phyloP scores from a whole-genome alignment of 1,140 invertebrate genomes.

The Nomia melanderi region DNA sequence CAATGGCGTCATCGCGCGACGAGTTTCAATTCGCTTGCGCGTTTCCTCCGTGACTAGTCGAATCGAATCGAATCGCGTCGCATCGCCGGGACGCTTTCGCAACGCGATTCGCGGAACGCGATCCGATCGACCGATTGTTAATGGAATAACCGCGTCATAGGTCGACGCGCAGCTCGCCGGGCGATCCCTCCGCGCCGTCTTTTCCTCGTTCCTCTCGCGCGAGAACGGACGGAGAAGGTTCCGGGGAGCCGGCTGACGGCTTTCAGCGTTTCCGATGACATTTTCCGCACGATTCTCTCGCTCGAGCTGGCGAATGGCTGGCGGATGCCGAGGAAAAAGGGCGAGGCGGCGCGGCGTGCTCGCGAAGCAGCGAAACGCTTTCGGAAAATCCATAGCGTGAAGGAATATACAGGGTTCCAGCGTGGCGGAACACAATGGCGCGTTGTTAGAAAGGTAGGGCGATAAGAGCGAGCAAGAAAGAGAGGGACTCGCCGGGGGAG shows the following conservation, averaged over 20 bases:
- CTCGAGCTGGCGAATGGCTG: conserved; percentile 37
- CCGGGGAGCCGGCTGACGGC: neutral
- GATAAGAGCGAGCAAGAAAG: conserved; percentile 62
- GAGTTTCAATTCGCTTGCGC: neutral
- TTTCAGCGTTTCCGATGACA: conserved; percentile 6
- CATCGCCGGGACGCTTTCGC: neutral
- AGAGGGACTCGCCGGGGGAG: conserved; percentile 49
- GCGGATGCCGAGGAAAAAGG: conserved; percentile 44
- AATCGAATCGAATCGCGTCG: neutral
- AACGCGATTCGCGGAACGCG: neutral
- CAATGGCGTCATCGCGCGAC: conserved; percentile 46
- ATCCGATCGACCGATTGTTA: neutral
- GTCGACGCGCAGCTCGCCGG: too few relatives aligned
- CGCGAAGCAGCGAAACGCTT: conserved; percentile 73
- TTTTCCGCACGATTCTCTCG: conserved; percentile 22
- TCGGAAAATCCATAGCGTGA: conserved; percentile 77
- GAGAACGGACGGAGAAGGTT: too few relatives aligned
- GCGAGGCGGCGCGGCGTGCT: conserved; percentile 33
- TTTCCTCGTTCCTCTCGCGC: too few relatives aligned
- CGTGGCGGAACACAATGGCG: conserved; percentile 73
- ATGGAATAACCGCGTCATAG: neutral
- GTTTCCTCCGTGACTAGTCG: neutral
- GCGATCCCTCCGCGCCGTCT: too few relatives aligned
- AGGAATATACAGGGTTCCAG: conserved; percentile 72
- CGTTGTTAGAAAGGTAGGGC: conserved; percentile 69